These are phyloP conservation scores for Piezodorus guildinii DNA, from an alignment of 1,140 invertebrate genomes.

Conservation along the genomic window DNA sequence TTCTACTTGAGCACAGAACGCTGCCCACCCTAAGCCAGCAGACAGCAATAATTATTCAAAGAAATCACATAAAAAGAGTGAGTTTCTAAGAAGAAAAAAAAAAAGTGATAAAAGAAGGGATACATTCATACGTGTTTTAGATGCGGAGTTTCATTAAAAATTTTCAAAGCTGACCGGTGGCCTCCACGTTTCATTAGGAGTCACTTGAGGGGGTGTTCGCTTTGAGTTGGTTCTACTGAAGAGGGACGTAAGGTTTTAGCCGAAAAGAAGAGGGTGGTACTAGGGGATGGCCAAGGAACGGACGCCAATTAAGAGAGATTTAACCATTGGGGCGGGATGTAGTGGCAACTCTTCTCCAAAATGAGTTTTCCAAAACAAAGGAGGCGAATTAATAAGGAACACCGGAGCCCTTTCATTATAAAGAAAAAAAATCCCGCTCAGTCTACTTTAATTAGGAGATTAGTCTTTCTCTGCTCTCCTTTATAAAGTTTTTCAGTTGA, in stretches of 20 bases:
- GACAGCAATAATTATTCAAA: too few species aligned
- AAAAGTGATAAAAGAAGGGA: too few species aligned
- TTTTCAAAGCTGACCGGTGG: background rate
- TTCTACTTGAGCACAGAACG: too few species aligned
- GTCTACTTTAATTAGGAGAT: constrained; percentile 13
- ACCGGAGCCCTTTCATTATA: constrained; percentile 9
- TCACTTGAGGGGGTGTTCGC: constrained; percentile 7
- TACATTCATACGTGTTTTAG: too few species aligned
- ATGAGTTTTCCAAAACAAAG: constrained; percentile 13
- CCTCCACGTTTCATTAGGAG: constrained; percentile 10
- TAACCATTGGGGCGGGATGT: constrained; percentile 10
- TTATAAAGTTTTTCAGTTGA: constrained; percentile 10
- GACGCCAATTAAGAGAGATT: constrained; percentile 13
- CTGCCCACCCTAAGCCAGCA: too few species aligned
- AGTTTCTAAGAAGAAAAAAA: too few species aligned
- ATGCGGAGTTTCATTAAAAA: too few species aligned
- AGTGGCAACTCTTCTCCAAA: constrained; percentile 10
- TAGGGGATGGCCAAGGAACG: constrained; percentile 4
- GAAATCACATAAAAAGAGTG: too few species aligned
- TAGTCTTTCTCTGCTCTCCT: constrained; percentile 8
- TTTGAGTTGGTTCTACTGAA: constrained; percentile 1
- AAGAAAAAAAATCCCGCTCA: constrained; percentile 6
- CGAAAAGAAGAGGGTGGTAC: background rate
- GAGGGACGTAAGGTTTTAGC: background rate
- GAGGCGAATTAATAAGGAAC: constrained; percentile 14